Evolutionary conservation across 2,797 vertebrate genomes (phyloP), one percentile per base, ranked within the genome.

Genomic region (Sebastes goodei): DNA sequence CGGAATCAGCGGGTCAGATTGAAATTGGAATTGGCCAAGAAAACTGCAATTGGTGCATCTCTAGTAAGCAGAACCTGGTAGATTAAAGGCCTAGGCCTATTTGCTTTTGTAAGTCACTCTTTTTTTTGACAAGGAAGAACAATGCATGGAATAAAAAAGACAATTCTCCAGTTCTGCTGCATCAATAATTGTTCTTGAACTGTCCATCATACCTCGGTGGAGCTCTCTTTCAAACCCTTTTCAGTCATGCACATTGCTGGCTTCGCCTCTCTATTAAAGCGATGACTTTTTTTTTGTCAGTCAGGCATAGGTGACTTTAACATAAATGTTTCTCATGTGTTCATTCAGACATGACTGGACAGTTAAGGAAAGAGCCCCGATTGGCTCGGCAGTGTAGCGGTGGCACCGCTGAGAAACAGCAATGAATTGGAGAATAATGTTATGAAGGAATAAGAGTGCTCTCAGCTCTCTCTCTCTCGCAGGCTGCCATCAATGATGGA

Each of bases 1-100:
- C 0, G 3, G 6, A 25, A 56, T 46, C 42, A 46, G 42, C 42
- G 7, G 42, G 42, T 46, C 42, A 46, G 42, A 46, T 6, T 46
- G 15, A 17, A 46, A 46, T 46, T 46, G 15, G 42, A 56, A 25
- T 23, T 46, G 6, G 6, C 42, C 15, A 46, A 52, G 49, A 52
- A n/a, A 52, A 52, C 2, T 52, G 17, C 20, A 57, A 27, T 14
- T 27, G 11, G 11, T 25, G 55, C 55, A 57, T 14, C 55, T 57
- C 3, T 14, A 76, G 53, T 49, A 65, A 82, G 84, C 29, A 42
- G 3, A 82, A 81, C 17, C 23, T 2, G 17, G 53, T 69, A 74
- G 78, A 64, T 81, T 27, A 32, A 10, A 74, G 42, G 14, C 38
- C 30, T 1, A 9, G 10, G 7, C 23, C 53, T 12, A 56, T 76